phyloP scores from a whole-genome alignment of 2,797 vertebrate species.

The Hirundo rustica region DNA sequence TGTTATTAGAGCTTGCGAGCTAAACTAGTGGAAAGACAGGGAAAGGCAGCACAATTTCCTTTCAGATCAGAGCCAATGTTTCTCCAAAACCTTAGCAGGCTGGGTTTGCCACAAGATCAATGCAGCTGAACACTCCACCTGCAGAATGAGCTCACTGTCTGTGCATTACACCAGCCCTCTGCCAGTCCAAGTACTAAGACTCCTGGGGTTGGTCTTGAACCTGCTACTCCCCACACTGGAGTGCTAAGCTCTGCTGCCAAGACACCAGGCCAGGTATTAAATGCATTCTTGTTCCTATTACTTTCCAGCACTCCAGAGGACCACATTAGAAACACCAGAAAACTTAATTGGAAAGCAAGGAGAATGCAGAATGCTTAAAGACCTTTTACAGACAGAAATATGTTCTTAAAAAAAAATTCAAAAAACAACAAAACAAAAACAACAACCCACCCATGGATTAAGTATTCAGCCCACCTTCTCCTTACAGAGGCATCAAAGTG shows the following conservation, averaged over 20 bases:
- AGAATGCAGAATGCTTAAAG: neutral
- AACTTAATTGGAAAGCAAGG: conserved; percentile 32
- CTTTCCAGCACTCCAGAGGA: conserved; percentile 47
- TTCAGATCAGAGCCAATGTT: conserved; percentile 56
- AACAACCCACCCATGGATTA: neutral
- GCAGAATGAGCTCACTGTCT: conserved; percentile 71
- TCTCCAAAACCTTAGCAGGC: conserved; percentile 55
- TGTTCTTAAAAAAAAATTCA: neutral
- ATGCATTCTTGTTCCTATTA: conserved; percentile 49
- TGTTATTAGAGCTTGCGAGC: conserved; percentile 60
- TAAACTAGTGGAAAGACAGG: conserved; percentile 57
- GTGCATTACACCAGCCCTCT: conserved; percentile 38
- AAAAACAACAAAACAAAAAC: no score
- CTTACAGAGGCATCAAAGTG: neutral
- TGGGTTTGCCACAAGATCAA: conserved; percentile 50
- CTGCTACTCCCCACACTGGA: conserved; percentile 39
- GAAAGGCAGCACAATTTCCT: conserved; percentile 70
- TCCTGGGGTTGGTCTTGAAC: conserved; percentile 56
- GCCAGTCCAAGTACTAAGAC: conserved; percentile 40
- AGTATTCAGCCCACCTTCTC: neutral
- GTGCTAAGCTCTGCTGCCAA: conserved; percentile 55
- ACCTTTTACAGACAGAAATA: neutral
- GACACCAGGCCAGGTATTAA: conserved; percentile 53
- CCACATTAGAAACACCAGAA: conserved; percentile 24
- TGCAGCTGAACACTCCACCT: conserved; percentile 69